These are phyloP conservation scores for Euplexia lucipara DNA, from an alignment of 2,888 invertebrate species.

Conservation along the genomic window DNA sequence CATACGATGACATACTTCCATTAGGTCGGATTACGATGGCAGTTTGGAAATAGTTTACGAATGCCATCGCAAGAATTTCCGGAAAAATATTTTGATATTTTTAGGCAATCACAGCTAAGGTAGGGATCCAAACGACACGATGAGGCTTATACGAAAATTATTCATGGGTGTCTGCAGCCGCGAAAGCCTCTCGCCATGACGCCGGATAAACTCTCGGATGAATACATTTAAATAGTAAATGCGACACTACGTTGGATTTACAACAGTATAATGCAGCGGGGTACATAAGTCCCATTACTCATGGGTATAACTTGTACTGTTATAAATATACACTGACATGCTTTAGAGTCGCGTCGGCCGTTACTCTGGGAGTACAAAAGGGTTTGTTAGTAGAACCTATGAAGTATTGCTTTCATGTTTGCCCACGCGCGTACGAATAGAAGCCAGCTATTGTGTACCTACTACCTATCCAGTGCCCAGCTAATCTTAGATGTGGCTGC, in stretches of 20 bases:
- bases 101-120: conserved; percentile 57
- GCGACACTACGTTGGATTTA: conserved; percentile 88
- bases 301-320: conserved; percentile 86
- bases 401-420: conserved; percentile 81
- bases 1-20: background rate
- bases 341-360: conserved; percentile 81
- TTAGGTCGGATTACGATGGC: background rate
- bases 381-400: conserved; percentile 90
- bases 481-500: conserved; percentile 56
- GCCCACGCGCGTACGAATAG: conserved; percentile 80
- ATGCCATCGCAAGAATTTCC: conserved; percentile 41
- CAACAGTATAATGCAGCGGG: conserved; percentile 85
- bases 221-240: conserved; percentile 91
- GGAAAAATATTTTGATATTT: conserved; percentile 57
- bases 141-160: conserved; percentile 85
- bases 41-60: conserved; percentile 31
- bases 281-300: conserved; percentile 88
- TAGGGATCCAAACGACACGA: conserved; percentile 69
- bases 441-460: conserved; percentile 62
- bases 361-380: conserved; percentile 85
- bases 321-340: conserved; percentile 88
- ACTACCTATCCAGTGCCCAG: conserved; percentile 35
- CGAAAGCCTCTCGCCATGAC: conserved; percentile 87
- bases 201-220: conserved; percentile 88
- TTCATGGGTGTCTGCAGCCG: conserved; percentile 82